Evolutionary conservation across 1,140 invertebrate genomes (phyloP).

Genomic region (Pararge aegeria): DNA sequence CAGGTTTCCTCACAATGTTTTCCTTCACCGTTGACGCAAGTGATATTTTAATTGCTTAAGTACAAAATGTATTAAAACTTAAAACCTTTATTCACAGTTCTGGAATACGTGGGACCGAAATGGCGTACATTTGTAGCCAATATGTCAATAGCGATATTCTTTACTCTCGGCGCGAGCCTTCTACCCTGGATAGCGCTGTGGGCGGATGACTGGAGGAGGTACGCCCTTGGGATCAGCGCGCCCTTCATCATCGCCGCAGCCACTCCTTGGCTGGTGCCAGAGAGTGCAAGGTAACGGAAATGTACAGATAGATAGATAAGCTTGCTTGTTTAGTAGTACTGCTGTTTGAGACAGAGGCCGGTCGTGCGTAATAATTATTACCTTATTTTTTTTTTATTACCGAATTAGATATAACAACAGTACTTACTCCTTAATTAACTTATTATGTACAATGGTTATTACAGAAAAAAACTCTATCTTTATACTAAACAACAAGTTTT

Average conservation of each 20-base stretch:
- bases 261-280: slow-evolving; percentile 88
- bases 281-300: slow-evolving; percentile 85
- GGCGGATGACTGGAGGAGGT: slow-evolving; percentile 87
- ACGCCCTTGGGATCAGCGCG: slow-evolving; percentile 86
- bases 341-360: too few species aligned
- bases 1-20: too few species aligned
- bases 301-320: too few species aligned
- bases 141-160: slow-evolving; percentile 94
- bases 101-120: slow-evolving; percentile 93
- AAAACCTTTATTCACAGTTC: slow-evolving; percentile 82
- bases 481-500: too few species aligned
- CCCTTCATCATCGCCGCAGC: slow-evolving; percentile 85
- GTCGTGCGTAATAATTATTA: too few species aligned
- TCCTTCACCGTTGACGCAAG: too few species aligned
- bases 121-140: slow-evolving; percentile 94
- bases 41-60: not conserved
- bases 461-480: too few species aligned
- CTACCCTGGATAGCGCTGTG: slow-evolving; percentile 91
- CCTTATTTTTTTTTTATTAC: too few species aligned
- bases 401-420: too few species aligned
- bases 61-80: not conserved
- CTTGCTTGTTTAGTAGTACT: too few species aligned
- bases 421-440: too few species aligned
- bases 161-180: slow-evolving; percentile 88
- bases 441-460: too few species aligned